Percentiles rank a stretch among this genome's conserved stretches.
Evolutionary conservation across 30 jellyfish, hydroid and myxozoan species (phyloP).

Genomic region (Morbakka virulenta): DNA sequence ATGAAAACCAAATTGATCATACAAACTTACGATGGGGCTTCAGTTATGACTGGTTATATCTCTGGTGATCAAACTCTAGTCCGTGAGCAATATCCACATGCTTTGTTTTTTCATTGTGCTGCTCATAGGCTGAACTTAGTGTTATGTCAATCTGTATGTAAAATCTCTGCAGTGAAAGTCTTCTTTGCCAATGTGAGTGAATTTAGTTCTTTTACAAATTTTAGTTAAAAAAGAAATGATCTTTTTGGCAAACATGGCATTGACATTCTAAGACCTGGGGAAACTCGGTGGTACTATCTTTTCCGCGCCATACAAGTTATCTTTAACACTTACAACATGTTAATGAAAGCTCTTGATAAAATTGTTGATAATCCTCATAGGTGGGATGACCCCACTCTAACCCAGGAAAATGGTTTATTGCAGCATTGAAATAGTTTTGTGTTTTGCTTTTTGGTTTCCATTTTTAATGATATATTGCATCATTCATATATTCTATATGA

Average conservation of each 20-base stretch:
- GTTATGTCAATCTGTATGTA: slow-evolving; percentile 47
- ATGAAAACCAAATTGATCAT: slow-evolving; percentile 33
- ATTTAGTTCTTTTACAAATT: slow-evolving; percentile 27
- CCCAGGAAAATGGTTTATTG: slow-evolving; percentile 38
- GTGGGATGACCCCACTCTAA: slow-evolving; percentile 18
- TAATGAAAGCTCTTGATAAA: slow-evolving; percentile 4
- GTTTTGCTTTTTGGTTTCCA: slow-evolving; percentile 28
- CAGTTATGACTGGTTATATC: slow-evolving; percentile 42
- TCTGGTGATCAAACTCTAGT: slow-evolving; percentile 37
- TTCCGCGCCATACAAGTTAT: slow-evolving; percentile 9
- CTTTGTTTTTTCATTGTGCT: slow-evolving; percentile 40
- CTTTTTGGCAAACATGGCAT: neutral
- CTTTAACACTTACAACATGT: neutral
- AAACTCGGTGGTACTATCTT: slow-evolving; percentile 55
- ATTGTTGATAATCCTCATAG: slow-evolving; percentile 20
- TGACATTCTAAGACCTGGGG: slow-evolving; percentile 48
- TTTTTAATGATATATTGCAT: slow-evolving; percentile 18
- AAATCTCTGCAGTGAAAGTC: slow-evolving; percentile 26
- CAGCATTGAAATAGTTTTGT: slow-evolving; percentile 26
- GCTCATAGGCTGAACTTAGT: slow-evolving; percentile 48
- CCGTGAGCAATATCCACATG: slow-evolving; percentile 37
- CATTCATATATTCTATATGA: slow-evolving; percentile 18
- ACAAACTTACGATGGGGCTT: slow-evolving; percentile 47
- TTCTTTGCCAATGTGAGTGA: slow-evolving; percentile 56
- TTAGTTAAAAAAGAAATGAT: slow-evolving; percentile 25